These are phyloP conservation scores for Penaeus chinensis DNA, from an alignment of 1,140 invertebrate species.

Conservation along the genomic window DNA sequence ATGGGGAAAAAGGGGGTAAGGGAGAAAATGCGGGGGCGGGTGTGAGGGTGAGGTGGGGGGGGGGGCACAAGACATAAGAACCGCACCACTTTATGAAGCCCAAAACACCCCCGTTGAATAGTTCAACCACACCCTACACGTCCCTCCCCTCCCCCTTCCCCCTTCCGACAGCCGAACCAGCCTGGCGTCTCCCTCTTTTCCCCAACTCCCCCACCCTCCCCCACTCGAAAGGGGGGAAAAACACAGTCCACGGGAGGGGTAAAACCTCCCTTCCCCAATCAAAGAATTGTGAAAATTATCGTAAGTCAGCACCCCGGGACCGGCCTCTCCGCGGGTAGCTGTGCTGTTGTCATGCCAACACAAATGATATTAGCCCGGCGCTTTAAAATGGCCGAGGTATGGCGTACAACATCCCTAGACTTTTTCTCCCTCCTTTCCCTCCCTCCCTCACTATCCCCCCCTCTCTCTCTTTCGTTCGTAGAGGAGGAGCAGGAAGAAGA, in stretches of 20 bases:
- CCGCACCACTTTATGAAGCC: not conserved
- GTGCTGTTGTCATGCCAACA: slow-evolving; percentile 61
- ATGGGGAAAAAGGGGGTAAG: too few species aligned
- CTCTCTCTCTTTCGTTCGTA: too few species aligned
- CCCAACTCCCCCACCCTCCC: not conserved
- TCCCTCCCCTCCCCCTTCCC: slow-evolving; percentile 10
- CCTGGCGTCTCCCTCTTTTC: not conserved
- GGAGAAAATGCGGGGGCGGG: not conserved
- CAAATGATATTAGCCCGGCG: slow-evolving; percentile 58
- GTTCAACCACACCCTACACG: slow-evolving; percentile 16
- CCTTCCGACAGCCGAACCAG: not conserved
- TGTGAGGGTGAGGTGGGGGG: not conserved
- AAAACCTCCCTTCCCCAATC: not conserved
- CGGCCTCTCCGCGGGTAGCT: slow-evolving; percentile 51
- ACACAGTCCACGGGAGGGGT: not conserved
- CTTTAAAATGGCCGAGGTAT: slow-evolving; percentile 58
- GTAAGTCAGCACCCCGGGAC: slow-evolving; percentile 7
- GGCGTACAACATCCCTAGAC: slow-evolving; percentile 50
- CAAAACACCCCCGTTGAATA: slow-evolving; percentile 13
- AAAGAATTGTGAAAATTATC: slow-evolving; percentile 46
- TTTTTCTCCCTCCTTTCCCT: slow-evolving; percentile 5
- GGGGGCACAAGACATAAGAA: not conserved
- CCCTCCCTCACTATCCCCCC: too few species aligned
- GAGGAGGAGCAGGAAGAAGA: too few species aligned
- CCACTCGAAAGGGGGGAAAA: not conserved